These are phyloP conservation scores for Eupithecia subfuscata DNA, from an alignment of 2,888 invertebrate genomes.

Conservation along the genomic window DNA sequence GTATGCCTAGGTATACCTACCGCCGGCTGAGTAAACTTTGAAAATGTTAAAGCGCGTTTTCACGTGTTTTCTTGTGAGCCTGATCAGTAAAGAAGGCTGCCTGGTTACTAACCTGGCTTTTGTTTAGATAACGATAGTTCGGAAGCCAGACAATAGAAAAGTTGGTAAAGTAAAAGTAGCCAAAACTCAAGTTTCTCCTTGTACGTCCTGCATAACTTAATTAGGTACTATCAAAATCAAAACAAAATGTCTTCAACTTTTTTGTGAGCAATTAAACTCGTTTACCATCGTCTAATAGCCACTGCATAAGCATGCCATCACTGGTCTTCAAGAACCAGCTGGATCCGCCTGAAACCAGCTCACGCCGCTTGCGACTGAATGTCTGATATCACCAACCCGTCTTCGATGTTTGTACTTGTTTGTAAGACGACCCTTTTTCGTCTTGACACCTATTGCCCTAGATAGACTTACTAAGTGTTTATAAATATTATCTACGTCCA, in stretches of 20 bases:
- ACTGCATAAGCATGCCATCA: constrained; percentile 51
- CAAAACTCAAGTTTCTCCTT: neutral
- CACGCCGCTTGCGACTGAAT: constrained; percentile 36
- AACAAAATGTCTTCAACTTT: constrained; percentile 17
- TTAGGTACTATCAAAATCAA: neutral
- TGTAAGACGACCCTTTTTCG: constrained; percentile 59
- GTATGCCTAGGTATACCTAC: no score
- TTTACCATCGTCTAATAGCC: constrained; percentile 56
- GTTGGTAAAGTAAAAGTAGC: neutral
- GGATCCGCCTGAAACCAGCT: constrained; percentile 51
- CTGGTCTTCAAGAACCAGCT: constrained; percentile 39
- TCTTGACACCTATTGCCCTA: constrained; percentile 52
- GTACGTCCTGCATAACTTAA: neutral
- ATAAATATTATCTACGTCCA: neutral
- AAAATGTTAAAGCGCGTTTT: neutral
- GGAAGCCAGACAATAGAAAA: neutral
- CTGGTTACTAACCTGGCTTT: neutral
- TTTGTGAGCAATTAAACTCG: constrained; percentile 37
- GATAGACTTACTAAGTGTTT: constrained; percentile 62
- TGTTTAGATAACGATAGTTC: neutral
- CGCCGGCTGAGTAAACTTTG: no score
- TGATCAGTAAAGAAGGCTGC: no score
- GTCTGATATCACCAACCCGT: constrained; percentile 27
- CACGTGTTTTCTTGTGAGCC: neutral
- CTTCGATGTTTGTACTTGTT: constrained; percentile 39